Evolutionary conservation across 2,113 vertebrate species (phyloP).

Genomic region (Reinhardtius hippoglossoides): DNA sequence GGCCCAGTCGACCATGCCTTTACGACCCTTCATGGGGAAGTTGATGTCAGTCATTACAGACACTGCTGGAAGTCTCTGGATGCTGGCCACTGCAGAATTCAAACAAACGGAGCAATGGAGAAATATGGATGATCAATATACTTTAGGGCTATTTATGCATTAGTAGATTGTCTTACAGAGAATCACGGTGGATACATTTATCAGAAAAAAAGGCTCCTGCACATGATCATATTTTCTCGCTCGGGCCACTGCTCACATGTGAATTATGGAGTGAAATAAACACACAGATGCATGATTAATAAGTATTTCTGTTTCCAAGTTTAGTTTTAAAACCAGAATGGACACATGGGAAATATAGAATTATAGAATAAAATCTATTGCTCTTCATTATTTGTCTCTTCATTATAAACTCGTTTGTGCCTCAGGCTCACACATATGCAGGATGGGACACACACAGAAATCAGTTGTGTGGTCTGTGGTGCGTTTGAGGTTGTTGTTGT

Average conservation of each 20-base stretch:
- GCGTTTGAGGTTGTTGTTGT: too few species aligned
- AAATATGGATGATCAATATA: conserved; percentile 36
- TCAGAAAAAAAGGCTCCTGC: neutral
- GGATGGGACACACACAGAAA: too few species aligned
- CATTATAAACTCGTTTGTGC: too few species aligned
- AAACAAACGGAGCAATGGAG: conserved; percentile 50
- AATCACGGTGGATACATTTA: neutral
- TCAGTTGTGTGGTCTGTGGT: too few species aligned
- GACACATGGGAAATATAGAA: too few species aligned
- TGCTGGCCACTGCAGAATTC: conserved; percentile 91
- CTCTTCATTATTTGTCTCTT: too few species aligned
- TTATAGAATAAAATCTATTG: too few species aligned
- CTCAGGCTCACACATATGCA: too few species aligned
- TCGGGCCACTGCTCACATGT: neutral
- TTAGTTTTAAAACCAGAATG: too few species aligned
- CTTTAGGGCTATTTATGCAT: conserved; percentile 10
- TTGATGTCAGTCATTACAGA: conserved; percentile 98
- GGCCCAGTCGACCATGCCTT: conserved; percentile 99
- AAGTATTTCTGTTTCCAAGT: too few species aligned
- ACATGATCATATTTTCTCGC: neutral
- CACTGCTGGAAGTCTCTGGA: conserved; percentile 97
- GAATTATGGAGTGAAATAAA: neutral
- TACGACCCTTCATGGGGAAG: conserved; percentile 99
- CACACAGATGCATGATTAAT: too few species aligned
- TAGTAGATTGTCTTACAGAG: neutral